Conservation (phyloP, 1,140 invertebrate species). For the Atta cephalotes region DNA sequence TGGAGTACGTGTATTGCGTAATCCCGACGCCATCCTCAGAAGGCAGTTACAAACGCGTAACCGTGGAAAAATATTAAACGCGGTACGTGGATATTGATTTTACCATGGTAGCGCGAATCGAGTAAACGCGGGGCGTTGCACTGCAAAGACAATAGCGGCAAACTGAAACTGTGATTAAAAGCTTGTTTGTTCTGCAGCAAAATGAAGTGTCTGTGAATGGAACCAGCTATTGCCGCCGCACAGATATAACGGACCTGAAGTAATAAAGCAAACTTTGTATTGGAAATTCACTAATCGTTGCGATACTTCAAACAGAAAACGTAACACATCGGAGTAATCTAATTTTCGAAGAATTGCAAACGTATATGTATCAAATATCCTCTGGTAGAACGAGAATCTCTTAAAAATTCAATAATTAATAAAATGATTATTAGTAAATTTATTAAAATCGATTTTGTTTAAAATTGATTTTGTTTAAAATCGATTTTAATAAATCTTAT, state of each 20-base stretch:
- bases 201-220: conserved; percentile 52
- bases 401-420: neutral
- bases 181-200: conserved; percentile 55
- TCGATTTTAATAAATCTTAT: neutral
- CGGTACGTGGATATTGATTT: conserved; percentile 51
- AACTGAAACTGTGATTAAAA: conserved; percentile 65
- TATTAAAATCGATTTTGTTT: neutral
- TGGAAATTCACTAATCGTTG: conserved; percentile 48
- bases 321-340: neutral
- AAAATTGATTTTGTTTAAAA: neutral
- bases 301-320: conserved; percentile 27
- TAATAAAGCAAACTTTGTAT: conserved; percentile 50
- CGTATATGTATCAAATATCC: neutral
- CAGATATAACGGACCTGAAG: conserved; percentile 37
- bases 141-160: conserved; percentile 54
- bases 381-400: neutral
- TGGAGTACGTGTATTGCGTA: conserved; percentile 60
- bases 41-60: conserved; percentile 56
- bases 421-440: neutral
- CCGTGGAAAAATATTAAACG: conserved; percentile 59
- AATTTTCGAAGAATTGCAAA: conserved; percentile 29
- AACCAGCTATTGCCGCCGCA: conserved; percentile 8
- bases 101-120: conserved; percentile 32
- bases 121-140: conserved; percentile 31
- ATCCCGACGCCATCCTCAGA: conserved; percentile 41